Evolutionary conservation across 1,140 invertebrate species (phyloP).

Genomic region (Philotrypesis tridentata): DNA sequence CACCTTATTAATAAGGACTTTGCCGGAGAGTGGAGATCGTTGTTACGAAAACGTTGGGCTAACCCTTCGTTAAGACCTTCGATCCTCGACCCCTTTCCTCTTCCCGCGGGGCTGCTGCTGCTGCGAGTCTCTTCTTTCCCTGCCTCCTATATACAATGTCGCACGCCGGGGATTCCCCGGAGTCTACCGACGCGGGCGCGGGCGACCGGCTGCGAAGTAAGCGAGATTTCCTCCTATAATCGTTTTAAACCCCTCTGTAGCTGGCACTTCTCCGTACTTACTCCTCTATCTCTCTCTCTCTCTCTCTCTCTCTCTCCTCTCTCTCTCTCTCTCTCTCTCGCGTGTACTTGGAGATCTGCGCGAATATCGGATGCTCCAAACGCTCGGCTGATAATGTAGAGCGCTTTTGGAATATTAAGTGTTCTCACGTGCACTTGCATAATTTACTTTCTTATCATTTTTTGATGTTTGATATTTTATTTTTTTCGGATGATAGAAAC

Average conservation of each 20-base stretch:
- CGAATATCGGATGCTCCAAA: neutral
- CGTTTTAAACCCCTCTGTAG: slow-evolving; percentile 61
- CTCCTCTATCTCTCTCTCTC: neutral
- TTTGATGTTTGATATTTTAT: too few species aligned
- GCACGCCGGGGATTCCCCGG: slow-evolving; percentile 47
- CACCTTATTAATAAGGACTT: slow-evolving; percentile 68
- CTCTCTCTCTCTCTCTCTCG: neutral
- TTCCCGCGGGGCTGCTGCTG: neutral
- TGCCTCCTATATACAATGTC: neutral
- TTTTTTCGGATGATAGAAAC: too few species aligned
- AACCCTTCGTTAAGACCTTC: slow-evolving; percentile 62
- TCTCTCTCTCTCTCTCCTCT: neutral
- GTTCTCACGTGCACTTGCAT: neutral
- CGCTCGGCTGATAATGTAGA: neutral
- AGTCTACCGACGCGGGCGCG: too few species aligned
- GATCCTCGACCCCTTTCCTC: slow-evolving; percentile 48
- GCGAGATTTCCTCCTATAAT: slow-evolving; percentile 65
- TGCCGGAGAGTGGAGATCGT: slow-evolving; percentile 58
- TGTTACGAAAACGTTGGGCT: slow-evolving; percentile 59
- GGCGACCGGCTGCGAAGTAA: slow-evolving; percentile 51
- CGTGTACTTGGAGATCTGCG: slow-evolving; percentile 24
- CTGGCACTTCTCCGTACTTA: slow-evolving; percentile 44
- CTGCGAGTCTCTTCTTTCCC: slow-evolving; percentile 15
- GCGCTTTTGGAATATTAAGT: slow-evolving; percentile 26
- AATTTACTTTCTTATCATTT: too few species aligned